phyloP scores from a whole-genome alignment of 2,797 vertebrate species.

The Rallus crepitans region DNA sequence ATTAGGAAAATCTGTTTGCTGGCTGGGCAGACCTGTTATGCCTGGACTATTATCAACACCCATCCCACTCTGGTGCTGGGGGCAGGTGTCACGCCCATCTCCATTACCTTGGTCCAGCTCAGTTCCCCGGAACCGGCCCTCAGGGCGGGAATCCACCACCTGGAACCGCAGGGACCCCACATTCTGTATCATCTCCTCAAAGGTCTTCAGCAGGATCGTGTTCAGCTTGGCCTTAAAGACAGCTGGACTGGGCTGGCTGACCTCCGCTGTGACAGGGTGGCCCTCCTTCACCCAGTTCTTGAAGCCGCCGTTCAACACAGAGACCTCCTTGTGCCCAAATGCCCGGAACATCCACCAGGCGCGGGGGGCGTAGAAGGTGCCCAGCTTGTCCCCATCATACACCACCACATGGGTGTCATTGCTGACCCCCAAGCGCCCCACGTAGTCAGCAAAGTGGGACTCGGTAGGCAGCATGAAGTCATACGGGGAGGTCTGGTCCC shows the following conservation, averaged over 20 bases:
- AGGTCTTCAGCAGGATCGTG: slow-evolving; percentile 86
- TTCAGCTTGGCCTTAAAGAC: slow-evolving; percentile 82
- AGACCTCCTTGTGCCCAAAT: slow-evolving; percentile 91
- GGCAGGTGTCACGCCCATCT: slow-evolving; percentile 73
- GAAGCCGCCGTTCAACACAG: slow-evolving; percentile 91
- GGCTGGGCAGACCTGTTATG: background rate
- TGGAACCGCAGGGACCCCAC: slow-evolving; percentile 81
- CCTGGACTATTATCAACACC: background rate
- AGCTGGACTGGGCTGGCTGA: slow-evolving; percentile 60
- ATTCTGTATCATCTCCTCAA: slow-evolving; percentile 90
- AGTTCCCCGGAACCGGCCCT: slow-evolving; percentile 86
- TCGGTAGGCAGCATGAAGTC: slow-evolving; percentile 90
- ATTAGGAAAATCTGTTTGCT: background rate
- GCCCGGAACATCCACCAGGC: slow-evolving; percentile 97
- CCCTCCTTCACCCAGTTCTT: slow-evolving; percentile 88
- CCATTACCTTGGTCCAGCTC: slow-evolving; percentile 89
- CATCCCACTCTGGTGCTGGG: background rate
- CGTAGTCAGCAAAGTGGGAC: slow-evolving; percentile 85
- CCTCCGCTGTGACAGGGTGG: slow-evolving; percentile 81
- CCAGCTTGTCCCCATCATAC: slow-evolving; percentile 90
- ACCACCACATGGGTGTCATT: slow-evolving; percentile 92
- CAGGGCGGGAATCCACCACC: slow-evolving; percentile 89
- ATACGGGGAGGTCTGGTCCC: slow-evolving; percentile 79
- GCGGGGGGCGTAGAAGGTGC: slow-evolving; percentile 88
- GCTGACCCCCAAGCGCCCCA: slow-evolving; percentile 86